Conservation (phyloP, 2,113 vertebrate species). For the Ctenodactylus gundi region DNA sequence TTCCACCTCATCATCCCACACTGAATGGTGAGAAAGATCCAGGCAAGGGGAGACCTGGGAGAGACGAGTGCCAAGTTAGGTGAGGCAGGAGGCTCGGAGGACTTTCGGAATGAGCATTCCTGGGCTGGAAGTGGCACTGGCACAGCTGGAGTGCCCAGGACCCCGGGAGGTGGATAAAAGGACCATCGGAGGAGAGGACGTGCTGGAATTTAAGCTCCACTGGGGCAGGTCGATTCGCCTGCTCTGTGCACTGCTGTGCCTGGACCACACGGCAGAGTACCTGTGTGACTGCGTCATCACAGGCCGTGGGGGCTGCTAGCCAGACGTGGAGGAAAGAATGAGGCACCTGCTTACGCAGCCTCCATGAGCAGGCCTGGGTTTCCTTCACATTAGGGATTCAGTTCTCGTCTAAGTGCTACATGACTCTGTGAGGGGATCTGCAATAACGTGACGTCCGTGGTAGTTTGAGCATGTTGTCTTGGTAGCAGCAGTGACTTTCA, state of each 20-base stretch:
- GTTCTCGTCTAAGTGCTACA: neutral
- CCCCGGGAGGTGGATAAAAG: rapidly evolving
- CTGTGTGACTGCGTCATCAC: neutral
- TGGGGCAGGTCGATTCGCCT: neutral
- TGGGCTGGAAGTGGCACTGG: neutral
- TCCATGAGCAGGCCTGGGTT: neutral
- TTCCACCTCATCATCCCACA: neutral
- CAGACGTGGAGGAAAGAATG: neutral
- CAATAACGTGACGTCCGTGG: no score
- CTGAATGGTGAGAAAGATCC: neutral
- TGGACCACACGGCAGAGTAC: neutral
- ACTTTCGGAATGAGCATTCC: no score
- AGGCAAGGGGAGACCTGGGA: neutral
- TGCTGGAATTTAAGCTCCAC: neutral
- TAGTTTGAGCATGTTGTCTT: neutral
- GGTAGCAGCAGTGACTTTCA: neutral
- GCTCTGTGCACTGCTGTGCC: neutral
- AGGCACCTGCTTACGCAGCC: no score
- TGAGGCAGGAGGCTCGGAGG: neutral
- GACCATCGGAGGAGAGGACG: neutral
- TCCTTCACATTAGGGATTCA: neutral
- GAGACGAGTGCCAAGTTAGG: neutral
- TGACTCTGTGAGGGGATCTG: neutral
- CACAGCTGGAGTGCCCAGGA: rapidly evolving
- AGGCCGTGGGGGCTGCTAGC: neutral